These are phyloP conservation scores for Malurus alboscapulatus DNA, from an alignment of 2,113 vertebrate genomes.

Conservation along the genomic window DNA sequence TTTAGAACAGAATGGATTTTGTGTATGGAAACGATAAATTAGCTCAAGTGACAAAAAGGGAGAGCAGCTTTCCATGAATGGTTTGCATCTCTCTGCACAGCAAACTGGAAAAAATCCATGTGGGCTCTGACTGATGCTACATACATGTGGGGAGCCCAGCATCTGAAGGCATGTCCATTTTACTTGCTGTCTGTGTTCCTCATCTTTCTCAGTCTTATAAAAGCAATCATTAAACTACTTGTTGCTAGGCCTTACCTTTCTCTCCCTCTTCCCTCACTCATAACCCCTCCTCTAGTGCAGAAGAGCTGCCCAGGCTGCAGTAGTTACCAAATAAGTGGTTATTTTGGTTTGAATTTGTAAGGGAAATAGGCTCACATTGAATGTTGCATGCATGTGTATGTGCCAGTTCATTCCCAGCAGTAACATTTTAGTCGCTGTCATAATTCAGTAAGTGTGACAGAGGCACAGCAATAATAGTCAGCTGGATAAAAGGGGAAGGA, in stretches of 20 bases:
- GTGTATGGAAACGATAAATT: neutral
- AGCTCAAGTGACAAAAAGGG: neutral
- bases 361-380: neutral
- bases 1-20: neutral
- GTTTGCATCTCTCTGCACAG: rapidly evolving
- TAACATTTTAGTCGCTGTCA: neutral
- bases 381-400: rapidly evolving
- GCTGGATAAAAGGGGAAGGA: neutral
- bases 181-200: neutral
- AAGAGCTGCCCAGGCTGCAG: neutral
- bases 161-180: neutral
- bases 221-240: neutral
- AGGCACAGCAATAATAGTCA: neutral
- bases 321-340: neutral
- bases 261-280: neutral
- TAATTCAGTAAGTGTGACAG: neutral
- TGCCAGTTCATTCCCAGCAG: neutral
- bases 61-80: neutral
- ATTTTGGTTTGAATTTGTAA: neutral
- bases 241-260: neutral
- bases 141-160: neutral
- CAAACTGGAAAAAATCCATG: rapidly evolving
- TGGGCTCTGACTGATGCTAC: neutral
- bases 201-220: neutral
- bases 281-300: neutral